These are phyloP conservation scores for Tetramorium bicarinatum DNA, from an alignment of 2,888 invertebrate species.

Conservation along the genomic window DNA sequence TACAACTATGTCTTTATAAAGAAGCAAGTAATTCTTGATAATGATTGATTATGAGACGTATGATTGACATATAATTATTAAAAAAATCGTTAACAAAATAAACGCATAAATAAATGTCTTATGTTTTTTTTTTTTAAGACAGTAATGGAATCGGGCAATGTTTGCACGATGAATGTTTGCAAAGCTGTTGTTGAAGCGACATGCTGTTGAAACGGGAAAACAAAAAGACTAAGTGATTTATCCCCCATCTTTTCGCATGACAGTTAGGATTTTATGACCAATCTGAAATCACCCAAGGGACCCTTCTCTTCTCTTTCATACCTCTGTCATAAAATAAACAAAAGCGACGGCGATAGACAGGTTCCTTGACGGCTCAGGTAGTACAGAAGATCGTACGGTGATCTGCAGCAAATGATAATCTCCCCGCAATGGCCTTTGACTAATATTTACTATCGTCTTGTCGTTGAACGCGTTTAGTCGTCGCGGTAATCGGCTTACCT, in stretches of 20 bases:
- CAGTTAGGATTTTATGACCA: neutral
- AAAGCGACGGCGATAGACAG: constrained; percentile 13
- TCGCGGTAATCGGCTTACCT: constrained; percentile 55
- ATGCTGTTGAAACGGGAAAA: neutral
- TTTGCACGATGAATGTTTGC: neutral
- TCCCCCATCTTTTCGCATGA: neutral
- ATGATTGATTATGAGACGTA: neutral
- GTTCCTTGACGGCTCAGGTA: neutral
- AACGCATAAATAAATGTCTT: neutral
- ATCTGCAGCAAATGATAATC: constrained; percentile 52
- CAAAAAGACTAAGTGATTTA: neutral
- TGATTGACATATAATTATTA: neutral
- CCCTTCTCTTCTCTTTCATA: neutral
- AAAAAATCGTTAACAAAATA: neutral
- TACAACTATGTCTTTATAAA: neutral
- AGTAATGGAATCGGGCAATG: neutral
- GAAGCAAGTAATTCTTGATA: constrained; percentile 7
- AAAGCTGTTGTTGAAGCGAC: neutral
- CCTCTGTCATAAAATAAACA: constrained; percentile 28
- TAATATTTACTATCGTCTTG: constrained; percentile 44
- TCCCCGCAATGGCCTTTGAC: constrained; percentile 6
- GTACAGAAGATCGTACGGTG: neutral
- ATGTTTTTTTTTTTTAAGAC: neutral
- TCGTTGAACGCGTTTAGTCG: constrained; percentile 12
- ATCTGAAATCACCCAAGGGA: neutral